Percentiles rank a stretch among this genome's conserved stretches.
phyloP scores from a whole-genome alignment of 30 jellyfish, hydroid and myxozoan genomes.

The Chironex yamaguchii region DNA sequence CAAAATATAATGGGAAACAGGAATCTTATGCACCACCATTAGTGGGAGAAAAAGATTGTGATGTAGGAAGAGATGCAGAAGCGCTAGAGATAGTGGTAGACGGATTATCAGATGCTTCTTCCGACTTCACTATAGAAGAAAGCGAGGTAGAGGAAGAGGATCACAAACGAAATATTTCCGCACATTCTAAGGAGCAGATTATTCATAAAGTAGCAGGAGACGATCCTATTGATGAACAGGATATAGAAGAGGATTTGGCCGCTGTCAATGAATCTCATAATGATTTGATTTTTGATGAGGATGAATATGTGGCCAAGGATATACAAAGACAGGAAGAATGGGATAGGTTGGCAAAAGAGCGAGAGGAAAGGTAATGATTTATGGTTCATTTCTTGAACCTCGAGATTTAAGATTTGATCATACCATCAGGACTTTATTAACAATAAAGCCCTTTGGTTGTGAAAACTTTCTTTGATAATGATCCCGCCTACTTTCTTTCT shows the following conservation, averaged over 20 bases:
- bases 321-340: not conserved
- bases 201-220: not conserved
- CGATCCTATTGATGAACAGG: not conserved
- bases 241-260: not conserved
- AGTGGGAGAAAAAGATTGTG: no score
- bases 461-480: no score
- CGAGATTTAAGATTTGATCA: no score
- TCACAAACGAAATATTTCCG: not conserved
- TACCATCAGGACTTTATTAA: no score
- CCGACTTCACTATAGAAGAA: not conserved
- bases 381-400: no score
- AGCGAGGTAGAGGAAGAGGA: not conserved
- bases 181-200: not conserved
- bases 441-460: no score
- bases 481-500: no score
- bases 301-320: not conserved
- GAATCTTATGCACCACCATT: no score
- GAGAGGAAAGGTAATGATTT: no score
- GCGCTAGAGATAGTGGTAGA: no score
- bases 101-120: not conserved
- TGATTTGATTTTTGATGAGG: not conserved
- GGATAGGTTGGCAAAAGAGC: not conserved
- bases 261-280: not conserved
- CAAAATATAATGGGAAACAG: no score
- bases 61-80: no score